Percentiles rank a stretch among this genome's conserved stretches.
Evolutionary conservation across 2,797 vertebrate genomes (phyloP).

Genomic region (Hylomyscus alleni): DNA sequence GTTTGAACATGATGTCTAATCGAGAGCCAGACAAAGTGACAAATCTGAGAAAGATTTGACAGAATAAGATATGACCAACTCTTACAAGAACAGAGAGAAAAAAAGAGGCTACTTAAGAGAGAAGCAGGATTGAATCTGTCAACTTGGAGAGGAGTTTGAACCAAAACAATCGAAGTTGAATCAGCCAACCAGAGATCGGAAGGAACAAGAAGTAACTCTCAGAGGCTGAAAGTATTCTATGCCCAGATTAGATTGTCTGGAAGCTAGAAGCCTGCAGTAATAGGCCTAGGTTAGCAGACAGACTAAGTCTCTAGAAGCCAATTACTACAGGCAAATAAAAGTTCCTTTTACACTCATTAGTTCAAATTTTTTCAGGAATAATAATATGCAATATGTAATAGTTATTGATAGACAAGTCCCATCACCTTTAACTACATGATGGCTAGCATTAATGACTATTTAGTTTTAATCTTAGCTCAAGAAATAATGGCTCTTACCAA

Average conservation of each 20-base stretch:
- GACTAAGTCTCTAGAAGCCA: not conserved
- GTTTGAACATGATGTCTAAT: not conserved
- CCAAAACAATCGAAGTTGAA: not conserved
- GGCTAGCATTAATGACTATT: not conserved
- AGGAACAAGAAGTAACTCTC: not conserved
- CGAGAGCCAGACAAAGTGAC: not conserved
- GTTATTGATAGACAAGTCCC: not conserved
- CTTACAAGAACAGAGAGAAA: not conserved
- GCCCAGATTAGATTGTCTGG: not conserved
- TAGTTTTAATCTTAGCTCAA: not conserved
- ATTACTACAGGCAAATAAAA: not conserved
- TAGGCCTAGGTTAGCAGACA: not conserved
- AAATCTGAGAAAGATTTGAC: not conserved
- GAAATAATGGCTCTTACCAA: not conserved
- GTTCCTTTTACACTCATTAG: not conserved
- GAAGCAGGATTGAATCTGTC: not conserved
- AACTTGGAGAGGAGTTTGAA: not conserved
- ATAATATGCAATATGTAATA: not conserved
- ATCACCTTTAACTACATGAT: not conserved
- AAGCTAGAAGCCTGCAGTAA: not conserved
- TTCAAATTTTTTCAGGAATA: not conserved
- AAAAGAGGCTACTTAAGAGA: not conserved
- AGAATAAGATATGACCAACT: not conserved
- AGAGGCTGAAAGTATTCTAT: not conserved
- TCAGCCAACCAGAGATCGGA: not conserved